Evolutionary conservation across 2,113 vertebrate genomes (phyloP).

Genomic region (Lophochroa leadbeateri): DNA sequence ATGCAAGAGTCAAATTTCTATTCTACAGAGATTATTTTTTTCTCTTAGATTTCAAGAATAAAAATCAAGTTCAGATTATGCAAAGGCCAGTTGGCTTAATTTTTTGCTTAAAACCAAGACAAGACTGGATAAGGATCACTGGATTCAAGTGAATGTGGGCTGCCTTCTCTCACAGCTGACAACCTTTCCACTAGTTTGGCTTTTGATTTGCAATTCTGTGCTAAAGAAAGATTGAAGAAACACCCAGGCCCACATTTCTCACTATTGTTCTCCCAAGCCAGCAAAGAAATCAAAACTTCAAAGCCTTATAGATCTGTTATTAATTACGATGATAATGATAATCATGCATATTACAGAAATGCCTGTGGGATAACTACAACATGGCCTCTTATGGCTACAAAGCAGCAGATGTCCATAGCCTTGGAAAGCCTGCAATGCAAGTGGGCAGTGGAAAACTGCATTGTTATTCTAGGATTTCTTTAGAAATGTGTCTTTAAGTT

Average conservation of each 20-base stretch:
- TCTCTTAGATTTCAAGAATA: neutral
- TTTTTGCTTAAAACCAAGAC: neutral
- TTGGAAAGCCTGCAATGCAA: neutral
- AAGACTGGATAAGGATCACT: neutral
- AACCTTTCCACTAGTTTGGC: neutral
- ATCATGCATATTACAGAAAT: neutral
- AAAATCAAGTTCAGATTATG: neutral
- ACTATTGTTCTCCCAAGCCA: neutral
- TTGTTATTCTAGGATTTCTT: neutral
- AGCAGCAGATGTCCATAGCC: neutral
- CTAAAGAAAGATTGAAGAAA: neutral
- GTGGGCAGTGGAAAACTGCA: neutral
- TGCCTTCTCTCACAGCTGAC: constrained; percentile 13
- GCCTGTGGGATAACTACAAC: neutral
- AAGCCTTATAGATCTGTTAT: neutral
- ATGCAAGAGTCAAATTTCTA: neutral
- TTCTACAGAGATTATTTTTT: neutral
- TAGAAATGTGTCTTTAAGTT: neutral
- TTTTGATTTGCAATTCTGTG: neutral
- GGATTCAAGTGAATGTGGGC: neutral
- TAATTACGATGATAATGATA: constrained; percentile 22
- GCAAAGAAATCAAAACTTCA: constrained; percentile 15
- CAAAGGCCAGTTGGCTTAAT: neutral
- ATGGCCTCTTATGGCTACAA: neutral
- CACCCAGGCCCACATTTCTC: neutral